Base-by-base conservation (phyloP, 2,888 invertebrate species). In the Scotopteryx bipunctaria region DNA sequence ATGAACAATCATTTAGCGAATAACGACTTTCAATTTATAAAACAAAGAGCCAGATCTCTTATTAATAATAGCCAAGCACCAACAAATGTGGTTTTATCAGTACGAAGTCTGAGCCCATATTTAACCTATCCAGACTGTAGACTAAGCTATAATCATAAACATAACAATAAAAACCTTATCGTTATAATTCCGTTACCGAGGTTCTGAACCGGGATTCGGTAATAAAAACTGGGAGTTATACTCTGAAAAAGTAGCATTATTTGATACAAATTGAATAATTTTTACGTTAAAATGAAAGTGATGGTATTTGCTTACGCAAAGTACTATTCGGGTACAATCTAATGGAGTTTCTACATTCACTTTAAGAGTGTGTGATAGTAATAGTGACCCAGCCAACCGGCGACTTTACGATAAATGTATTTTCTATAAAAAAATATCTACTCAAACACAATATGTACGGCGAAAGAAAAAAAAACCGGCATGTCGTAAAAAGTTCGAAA, bases 91-190 rank as follows among this genome's bases (percentile, higher is more conserved):
- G 8, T 41, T 17, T 44, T 35, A 46, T 41, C 36, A 41, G 27
- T 31, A 45, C 21, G 29, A 35, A 36, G 16, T 29, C 23, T 23
- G 14, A 37, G 32, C 25, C 25, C 44, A 15, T 45, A 46, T 46
- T 46, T 46, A 52, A 42, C 46, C 29, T 23, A 51, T 33, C 41
- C 41, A 46, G 41, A 45, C 40, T 33, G 38, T 51, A 45, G 35
- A 41, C 41, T 14, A 14, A 31, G 46, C 31, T 32, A 42, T 46
- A 36, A 51, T 31, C 25, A 19, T 51, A 45, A 51, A 51, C 31
- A 52, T 42, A 46, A 52, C 52, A 42, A 46, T 52, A 42, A 46
- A 45, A 52, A 37, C 36, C 14, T 46, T 42, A 46, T 46, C 36
- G 36, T 41, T 31, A 11, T 15, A 35, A 46, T 27, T 43, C 25